Conservation (phyloP, 2,888 invertebrate genomes). For the Disparrhopalites patrizii region DNA sequence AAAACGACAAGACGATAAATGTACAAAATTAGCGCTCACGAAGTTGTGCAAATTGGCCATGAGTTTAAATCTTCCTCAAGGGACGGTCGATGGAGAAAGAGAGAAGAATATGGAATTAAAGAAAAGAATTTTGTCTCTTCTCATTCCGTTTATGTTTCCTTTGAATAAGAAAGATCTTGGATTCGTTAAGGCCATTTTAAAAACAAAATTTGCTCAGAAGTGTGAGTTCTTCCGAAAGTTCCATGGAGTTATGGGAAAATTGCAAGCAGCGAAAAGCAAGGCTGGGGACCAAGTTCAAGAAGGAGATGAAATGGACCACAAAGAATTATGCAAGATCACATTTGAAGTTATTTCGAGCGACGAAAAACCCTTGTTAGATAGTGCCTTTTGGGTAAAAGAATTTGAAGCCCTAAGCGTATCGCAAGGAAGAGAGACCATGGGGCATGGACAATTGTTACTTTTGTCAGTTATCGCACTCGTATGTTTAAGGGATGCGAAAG, state of each 20-base stretch:
- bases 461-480: neutral
- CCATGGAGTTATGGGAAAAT: conserved; percentile 27
- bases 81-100: too few species aligned
- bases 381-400: neutral
- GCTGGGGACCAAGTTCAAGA: too few species aligned
- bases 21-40: conserved; percentile 31
- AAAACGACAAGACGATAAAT: conserved; percentile 49
- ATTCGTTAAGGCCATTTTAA: conserved; percentile 54
- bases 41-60: conserved; percentile 33
- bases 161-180: conserved; percentile 52
- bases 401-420: neutral
- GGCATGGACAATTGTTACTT: neutral
- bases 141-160: conserved; percentile 64
- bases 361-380: neutral
- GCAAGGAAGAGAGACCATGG: neutral
- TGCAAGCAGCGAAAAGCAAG: too few species aligned
- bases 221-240: conserved; percentile 50
- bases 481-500: neutral
- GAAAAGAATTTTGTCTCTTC: too few species aligned
- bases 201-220: conserved; percentile 54
- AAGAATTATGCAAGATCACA: conserved; percentile 35
- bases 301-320: conserved; percentile 16
- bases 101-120: too few species aligned
- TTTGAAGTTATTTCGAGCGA: conserved; percentile 27
- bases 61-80: too few species aligned